Conservation (phyloP, 2,888 invertebrate species). For the Drosophila birchii region DNA sequence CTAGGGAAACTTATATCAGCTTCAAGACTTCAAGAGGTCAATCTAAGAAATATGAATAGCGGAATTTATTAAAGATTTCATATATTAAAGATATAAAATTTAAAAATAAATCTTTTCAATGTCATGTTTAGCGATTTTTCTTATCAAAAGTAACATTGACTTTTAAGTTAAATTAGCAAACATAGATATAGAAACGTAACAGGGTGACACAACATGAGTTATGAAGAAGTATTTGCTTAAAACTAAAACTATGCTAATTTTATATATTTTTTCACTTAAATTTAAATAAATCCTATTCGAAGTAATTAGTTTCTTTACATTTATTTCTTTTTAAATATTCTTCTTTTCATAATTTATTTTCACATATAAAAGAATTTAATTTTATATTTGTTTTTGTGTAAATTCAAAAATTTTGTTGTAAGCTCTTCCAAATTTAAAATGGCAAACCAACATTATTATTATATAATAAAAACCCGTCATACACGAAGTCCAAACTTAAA, state of each 20-base stretch:
- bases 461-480: not conserved
- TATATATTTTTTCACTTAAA: no score
- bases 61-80: no score
- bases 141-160: conserved; percentile 1
- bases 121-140: not conserved
- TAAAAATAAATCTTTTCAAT: not conserved
- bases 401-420: not conserved
- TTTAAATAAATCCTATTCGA: not conserved
- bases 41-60: not conserved
- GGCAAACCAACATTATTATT: not conserved
- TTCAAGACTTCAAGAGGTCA: not conserved
- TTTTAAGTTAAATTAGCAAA: not conserved
- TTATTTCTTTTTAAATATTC: not conserved
- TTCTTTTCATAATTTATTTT: no score
- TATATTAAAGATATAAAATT: not conserved
- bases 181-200: not conserved
- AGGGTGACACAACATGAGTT: not conserved
- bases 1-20: not conserved
- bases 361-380: no score
- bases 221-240: not conserved
- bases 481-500: not conserved
- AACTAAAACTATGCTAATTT: not conserved
- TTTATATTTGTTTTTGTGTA: not conserved
- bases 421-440: not conserved
- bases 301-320: not conserved